Conservation (phyloP, 2,888 invertebrate genomes). For the Nymphalis polychloros region DNA sequence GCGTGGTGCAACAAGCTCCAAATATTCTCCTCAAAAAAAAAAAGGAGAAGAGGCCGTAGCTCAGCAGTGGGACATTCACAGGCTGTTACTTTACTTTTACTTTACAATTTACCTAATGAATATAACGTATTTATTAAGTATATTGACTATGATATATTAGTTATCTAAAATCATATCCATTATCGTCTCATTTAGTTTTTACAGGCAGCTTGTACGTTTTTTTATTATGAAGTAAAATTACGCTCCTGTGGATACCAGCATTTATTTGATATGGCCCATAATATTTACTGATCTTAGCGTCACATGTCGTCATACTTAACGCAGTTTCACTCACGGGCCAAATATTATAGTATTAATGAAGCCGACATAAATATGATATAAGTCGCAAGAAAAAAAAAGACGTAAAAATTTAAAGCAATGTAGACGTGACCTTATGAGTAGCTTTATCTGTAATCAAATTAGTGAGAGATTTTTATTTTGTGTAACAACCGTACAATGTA, state of each 20-base stretch:
- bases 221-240: neutral
- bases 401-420: neutral
- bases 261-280: slow-evolving; percentile 3
- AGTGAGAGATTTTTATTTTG: too few relatives aligned
- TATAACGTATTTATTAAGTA: too few relatives aligned
- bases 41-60: too few relatives aligned
- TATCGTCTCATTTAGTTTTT: too few relatives aligned
- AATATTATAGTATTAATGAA: slow-evolving; percentile 12
- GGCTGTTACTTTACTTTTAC: too few relatives aligned
- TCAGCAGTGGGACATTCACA: too few relatives aligned
- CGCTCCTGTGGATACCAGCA: neutral
- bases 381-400: neutral
- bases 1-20: too few relatives aligned
- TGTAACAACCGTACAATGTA: too few relatives aligned
- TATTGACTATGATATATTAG: too few relatives aligned
- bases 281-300: slow-evolving; percentile 1
- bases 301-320: slow-evolving; percentile 18
- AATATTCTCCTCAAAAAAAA: too few relatives aligned
- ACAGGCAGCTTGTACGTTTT: neutral
- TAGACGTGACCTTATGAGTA: neutral
- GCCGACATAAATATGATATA: neutral
- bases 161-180: too few relatives aligned
- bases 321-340: slow-evolving; percentile 14
- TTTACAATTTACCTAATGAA: too few relatives aligned
- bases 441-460: neutral